phyloP scores from a whole-genome alignment of 2,113 vertebrate species.

The Ovis canadensis region DNA sequence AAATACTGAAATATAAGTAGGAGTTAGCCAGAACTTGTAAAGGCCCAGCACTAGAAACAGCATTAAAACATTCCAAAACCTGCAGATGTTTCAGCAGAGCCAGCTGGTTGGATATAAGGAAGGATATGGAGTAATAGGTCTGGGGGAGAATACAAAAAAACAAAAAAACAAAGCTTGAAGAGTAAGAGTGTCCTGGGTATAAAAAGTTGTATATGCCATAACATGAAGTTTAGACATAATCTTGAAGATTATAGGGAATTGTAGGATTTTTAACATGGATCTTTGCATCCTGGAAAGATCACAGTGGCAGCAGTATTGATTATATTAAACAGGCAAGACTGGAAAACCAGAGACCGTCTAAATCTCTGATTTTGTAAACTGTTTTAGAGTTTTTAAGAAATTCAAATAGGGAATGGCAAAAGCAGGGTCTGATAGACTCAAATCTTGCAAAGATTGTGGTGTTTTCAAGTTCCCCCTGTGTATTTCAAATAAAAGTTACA shows the following conservation, averaged over 20 bases:
- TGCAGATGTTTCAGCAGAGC: not conserved
- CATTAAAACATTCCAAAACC: not conserved
- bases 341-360: not conserved
- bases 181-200: not conserved
- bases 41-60: not conserved
- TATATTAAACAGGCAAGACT: not conserved
- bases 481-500: not conserved
- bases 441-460: not conserved
- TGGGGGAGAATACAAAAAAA: not conserved
- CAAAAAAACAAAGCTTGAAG: not conserved
- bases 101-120: not conserved
- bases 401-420: not conserved
- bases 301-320: not conserved
- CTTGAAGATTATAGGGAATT: not conserved
- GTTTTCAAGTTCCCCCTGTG: not conserved
- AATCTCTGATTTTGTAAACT: not conserved
- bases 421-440: not conserved
- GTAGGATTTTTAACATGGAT: not conserved
- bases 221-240: not conserved
- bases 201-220: not conserved
- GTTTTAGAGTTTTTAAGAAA: not conserved
- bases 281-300: not conserved
- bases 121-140: not conserved
- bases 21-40: not conserved
- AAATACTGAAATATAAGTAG: not conserved